Percentiles rank a stretch among this genome's conserved stretches.
Conservation (phyloP, 1,140 invertebrate genomes). For the Heterodera schachtii region DNA sequence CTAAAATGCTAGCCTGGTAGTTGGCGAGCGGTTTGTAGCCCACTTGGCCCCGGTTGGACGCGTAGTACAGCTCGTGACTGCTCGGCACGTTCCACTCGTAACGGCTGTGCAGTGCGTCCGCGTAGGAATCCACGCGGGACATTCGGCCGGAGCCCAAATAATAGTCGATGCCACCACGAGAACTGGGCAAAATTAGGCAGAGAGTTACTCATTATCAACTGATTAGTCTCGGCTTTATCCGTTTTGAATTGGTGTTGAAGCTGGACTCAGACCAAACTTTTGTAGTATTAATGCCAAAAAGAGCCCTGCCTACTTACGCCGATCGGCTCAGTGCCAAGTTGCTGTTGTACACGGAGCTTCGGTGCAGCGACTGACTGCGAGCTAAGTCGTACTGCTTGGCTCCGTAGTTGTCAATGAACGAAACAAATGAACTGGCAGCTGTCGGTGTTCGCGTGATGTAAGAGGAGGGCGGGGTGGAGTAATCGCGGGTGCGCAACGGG, state of each 20-base stretch:
- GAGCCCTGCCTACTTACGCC: slow-evolving; percentile 32
- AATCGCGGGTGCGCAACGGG: slow-evolving; percentile 61
- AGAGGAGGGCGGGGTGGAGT: slow-evolving; percentile 58
- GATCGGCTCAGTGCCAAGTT: slow-evolving; percentile 58
- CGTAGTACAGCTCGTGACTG: slow-evolving; percentile 58
- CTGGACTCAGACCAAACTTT: too few relatives aligned
- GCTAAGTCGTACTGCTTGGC: slow-evolving; percentile 61
- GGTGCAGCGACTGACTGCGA: slow-evolving; percentile 48
- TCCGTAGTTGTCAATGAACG: slow-evolving; percentile 63
- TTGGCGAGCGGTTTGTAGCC: slow-evolving; percentile 56
- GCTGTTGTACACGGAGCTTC: slow-evolving; percentile 59
- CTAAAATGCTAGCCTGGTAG: slow-evolving; percentile 49
- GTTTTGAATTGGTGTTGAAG: too few relatives aligned
- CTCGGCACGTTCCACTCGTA: slow-evolving; percentile 62
- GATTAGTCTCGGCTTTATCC: too few relatives aligned
- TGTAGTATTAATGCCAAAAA: background rate
- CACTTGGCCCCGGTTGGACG: slow-evolving; percentile 51
- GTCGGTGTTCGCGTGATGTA: slow-evolving; percentile 57
- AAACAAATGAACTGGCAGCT: slow-evolving; percentile 58
- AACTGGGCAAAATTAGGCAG: slow-evolving; percentile 52
- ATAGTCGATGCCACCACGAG: slow-evolving; percentile 60
- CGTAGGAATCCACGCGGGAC: slow-evolving; percentile 64
- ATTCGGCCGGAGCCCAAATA: slow-evolving; percentile 59
- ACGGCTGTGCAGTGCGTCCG: slow-evolving; percentile 46
- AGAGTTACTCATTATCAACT: too few relatives aligned